Conservation (phyloP, 2,113 vertebrate species). For the Tenrec ecaudatus region DNA sequence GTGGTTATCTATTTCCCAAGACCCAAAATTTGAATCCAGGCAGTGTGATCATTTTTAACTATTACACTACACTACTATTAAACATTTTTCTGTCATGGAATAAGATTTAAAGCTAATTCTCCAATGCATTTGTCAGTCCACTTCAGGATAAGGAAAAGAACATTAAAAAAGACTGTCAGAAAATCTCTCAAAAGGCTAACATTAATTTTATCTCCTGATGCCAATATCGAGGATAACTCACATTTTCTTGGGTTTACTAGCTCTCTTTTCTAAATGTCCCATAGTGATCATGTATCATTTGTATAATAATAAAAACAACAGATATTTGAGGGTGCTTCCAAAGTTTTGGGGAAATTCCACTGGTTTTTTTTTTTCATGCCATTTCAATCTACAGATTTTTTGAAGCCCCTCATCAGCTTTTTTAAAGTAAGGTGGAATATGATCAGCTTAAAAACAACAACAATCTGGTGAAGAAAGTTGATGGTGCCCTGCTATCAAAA, state of each 20-base stretch:
- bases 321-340: no score
- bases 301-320: constrained; percentile 22
- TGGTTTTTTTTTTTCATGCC: no score
- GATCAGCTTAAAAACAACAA: constrained; percentile 38
- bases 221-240: constrained; percentile 21
- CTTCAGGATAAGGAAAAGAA: constrained; percentile 12
- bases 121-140: not conserved
- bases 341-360: no score
- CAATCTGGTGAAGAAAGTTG: no score
- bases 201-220: constrained; percentile 16
- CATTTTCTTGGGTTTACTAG: constrained; percentile 29
- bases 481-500: no score
- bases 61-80: not conserved
- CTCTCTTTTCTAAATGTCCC: constrained; percentile 40
- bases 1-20: constrained; percentile 18
- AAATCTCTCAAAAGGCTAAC: constrained; percentile 35
- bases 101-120: constrained; percentile 24
- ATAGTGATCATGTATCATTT: not conserved
- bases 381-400: no score
- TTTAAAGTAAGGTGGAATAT: not conserved
- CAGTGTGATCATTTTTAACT: not conserved
- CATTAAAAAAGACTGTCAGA: not conserved
- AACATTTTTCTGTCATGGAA: not conserved
- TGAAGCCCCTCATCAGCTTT: no score
- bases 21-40: constrained; percentile 34